phyloP scores from a whole-genome alignment of 2,113 vertebrate genomes.

The Eolophus roseicapilla region DNA sequence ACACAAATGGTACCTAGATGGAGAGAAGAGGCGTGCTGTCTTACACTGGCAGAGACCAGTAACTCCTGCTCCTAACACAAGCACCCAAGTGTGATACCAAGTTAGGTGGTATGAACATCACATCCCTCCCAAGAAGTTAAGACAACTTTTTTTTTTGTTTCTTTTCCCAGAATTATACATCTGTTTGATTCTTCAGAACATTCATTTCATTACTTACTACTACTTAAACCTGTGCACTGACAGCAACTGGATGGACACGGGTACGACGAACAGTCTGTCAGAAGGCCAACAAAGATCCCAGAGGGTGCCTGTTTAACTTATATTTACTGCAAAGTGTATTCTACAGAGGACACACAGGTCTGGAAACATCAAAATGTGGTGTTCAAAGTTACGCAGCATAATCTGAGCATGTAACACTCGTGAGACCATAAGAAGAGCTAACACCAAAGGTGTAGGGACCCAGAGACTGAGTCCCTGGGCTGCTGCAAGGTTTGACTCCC shows the following conservation, averaged over 20 bases:
- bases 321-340: background rate
- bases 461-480: background rate
- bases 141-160: too few relatives aligned
- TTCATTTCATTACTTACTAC: background rate
- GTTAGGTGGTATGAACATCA: background rate
- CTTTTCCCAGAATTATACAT: background rate
- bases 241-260: accelerated
- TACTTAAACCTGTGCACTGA: background rate
- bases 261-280: background rate
- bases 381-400: background rate
- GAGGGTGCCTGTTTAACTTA: background rate
- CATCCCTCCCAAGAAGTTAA: background rate
- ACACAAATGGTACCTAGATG: background rate
- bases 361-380: background rate
- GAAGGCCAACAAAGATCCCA: background rate
- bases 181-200: background rate
- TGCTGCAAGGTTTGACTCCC: background rate
- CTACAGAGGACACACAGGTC: background rate
- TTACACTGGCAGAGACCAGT: background rate
- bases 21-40: background rate
- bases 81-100: background rate
- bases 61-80: background rate
- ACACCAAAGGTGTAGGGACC: background rate
- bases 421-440: accelerated
- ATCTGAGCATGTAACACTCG: accelerated